Conservation (phyloP, 2,113 vertebrate genomes). For the Blennius ocellaris region DNA sequence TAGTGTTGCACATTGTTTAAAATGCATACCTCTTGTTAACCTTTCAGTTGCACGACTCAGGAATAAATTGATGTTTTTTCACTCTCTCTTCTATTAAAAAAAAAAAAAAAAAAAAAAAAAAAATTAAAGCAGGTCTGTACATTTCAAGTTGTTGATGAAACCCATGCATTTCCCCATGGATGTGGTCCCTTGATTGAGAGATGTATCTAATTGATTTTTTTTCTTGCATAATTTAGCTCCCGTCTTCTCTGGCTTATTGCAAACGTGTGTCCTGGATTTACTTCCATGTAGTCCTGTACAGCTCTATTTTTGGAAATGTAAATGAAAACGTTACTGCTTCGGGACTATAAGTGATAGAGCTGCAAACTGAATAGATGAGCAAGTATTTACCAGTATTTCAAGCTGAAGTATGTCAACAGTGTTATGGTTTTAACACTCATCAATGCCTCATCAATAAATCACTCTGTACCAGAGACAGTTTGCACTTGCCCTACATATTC, state of each 20-base stretch:
- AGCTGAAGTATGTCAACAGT: constrained; percentile 24
- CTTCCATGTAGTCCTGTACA: constrained; percentile 11
- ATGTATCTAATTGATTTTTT: constrained; percentile 64
- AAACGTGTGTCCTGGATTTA: constrained; percentile 33
- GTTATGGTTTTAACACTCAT: constrained; percentile 48
- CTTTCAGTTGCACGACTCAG: constrained; percentile 3
- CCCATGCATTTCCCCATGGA: constrained; percentile 44
- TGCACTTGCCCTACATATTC: constrained; percentile 55
- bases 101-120: constrained; percentile 30
- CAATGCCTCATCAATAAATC: constrained; percentile 59
- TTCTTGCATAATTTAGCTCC: constrained; percentile 56
- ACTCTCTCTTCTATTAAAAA: not conserved
- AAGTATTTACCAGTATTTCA: constrained; percentile 3
- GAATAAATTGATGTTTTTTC: not conserved
- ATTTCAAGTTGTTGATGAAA: constrained; percentile 68
- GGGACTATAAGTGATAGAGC: constrained; percentile 13
- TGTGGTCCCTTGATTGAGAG: constrained; percentile 54
- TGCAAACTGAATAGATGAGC: not conserved
- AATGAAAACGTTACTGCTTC: not conserved
- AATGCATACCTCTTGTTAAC: constrained; percentile 14
- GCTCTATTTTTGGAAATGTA: constrained; percentile 4
- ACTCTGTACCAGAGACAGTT: constrained; percentile 35
- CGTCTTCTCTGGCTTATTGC: constrained; percentile 28
- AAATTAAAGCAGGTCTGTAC: constrained; percentile 30
- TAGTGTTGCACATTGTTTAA: constrained; percentile 28